Percentiles rank a stretch among this genome's conserved stretches.
Evolutionary conservation across 2,888 invertebrate genomes (phyloP).

Genomic region (Chloroclysta siterata): DNA sequence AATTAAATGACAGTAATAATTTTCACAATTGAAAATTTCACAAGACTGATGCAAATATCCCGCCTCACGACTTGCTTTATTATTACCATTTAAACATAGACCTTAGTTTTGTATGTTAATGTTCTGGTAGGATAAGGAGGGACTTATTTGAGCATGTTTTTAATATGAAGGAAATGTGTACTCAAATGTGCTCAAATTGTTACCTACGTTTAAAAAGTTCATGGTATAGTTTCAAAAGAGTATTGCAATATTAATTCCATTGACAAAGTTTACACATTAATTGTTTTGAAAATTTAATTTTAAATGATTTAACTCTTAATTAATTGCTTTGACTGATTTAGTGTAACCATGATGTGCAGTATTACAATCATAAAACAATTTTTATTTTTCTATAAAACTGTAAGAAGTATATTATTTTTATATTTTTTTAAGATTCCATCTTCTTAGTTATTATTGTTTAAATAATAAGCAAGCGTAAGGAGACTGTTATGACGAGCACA

Average conservation of each 20-base stretch:
- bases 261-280: constrained; percentile 18
- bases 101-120: constrained; percentile 73
- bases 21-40: constrained; percentile 83
- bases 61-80: constrained; percentile 86
- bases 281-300: constrained; percentile 30
- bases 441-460: constrained; percentile 56
- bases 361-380: constrained; percentile 74
- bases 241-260: constrained; percentile 33
- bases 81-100: constrained; percentile 82
- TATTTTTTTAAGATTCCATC: constrained; percentile 69
- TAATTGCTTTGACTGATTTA: constrained; percentile 80
- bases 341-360: constrained; percentile 79
- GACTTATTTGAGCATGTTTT: constrained; percentile 66
- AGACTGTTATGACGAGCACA: constrained; percentile 49
- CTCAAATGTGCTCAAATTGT: constrained; percentile 66
- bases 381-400: constrained; percentile 77
- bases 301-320: constrained; percentile 51
- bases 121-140: constrained; percentile 63
- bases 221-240: constrained; percentile 16
- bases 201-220: constrained; percentile 37
- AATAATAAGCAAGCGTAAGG: constrained; percentile 61
- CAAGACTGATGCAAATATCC: constrained; percentile 86
- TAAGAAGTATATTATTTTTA: constrained; percentile 79
- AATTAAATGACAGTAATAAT: constrained; percentile 79
- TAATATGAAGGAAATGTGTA: constrained; percentile 46